phyloP scores from a whole-genome alignment of 2,888 invertebrate genomes.

The Hesperia comma region DNA sequence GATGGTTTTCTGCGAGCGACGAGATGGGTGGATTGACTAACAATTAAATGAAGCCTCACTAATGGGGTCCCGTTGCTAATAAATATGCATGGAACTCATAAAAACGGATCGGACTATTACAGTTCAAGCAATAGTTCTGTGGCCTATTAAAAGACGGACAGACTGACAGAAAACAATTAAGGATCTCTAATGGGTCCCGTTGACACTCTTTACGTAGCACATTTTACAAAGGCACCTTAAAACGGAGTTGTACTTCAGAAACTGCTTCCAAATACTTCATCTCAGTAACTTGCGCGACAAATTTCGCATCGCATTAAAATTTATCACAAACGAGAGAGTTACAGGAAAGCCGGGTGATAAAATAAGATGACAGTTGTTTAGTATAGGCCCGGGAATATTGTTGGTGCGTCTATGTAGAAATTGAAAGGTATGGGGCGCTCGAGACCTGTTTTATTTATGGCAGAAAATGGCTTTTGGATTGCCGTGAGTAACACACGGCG shows the following conservation, averaged over 20 bases:
- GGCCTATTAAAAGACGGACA: no score
- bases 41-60: no score
- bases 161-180: no score
- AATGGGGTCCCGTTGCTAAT: no score
- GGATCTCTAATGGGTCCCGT: no score
- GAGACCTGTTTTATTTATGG: conserved; percentile 81
- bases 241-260: neutral
- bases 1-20: no score
- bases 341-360: conserved; percentile 80
- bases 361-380: conserved; percentile 84
- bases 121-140: no score
- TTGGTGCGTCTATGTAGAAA: conserved; percentile 70
- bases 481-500: conserved; percentile 60
- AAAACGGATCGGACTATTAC: no score
- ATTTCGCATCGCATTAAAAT: conserved; percentile 80
- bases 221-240: no score
- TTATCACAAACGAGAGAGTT: conserved; percentile 77
- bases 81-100: no score
- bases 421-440: conserved; percentile 81
- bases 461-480: conserved; percentile 78
- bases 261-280: neutral
- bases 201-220: no score
- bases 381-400: conserved; percentile 77
- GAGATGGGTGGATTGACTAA: no score
- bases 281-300: conserved; percentile 57